These are phyloP conservation scores for Montipora efflorescens DNA, from an alignment of 64 coral and sea anemone genomes.

Conservation along the genomic window DNA sequence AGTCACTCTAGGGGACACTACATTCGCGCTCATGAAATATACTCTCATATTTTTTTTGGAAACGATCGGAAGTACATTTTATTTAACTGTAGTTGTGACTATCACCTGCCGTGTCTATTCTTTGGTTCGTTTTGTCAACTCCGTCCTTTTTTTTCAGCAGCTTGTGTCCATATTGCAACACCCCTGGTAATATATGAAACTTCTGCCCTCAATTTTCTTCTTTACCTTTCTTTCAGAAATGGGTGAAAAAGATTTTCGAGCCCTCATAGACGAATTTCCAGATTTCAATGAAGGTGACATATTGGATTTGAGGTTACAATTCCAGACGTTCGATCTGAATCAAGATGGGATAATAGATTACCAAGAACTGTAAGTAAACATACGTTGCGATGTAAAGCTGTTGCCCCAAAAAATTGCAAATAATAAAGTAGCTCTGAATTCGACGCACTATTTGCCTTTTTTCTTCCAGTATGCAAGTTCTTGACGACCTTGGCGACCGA, in stretches of 20 bases:
- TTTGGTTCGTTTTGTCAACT: too few species aligned
- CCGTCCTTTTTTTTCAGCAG: too few species aligned
- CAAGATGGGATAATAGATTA: conserved; percentile 96
- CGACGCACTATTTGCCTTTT: neutral
- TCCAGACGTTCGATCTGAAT: conserved; percentile 92
- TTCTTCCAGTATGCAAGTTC: conserved; percentile 76
- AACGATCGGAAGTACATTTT: too few species aligned
- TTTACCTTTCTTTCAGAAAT: conserved; percentile 71
- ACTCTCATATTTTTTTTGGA: too few species aligned
- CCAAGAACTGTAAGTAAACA: conserved; percentile 84
- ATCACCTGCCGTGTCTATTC: too few species aligned
- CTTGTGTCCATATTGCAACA: too few species aligned
- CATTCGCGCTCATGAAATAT: too few species aligned
- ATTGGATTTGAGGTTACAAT: conserved; percentile 84
- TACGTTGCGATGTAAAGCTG: neutral
- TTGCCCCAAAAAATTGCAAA: neutral
- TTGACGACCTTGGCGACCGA: conserved; percentile 88
- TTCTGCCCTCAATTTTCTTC: too few species aligned
- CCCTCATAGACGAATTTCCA: conserved; percentile 66
- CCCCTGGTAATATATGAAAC: too few species aligned
- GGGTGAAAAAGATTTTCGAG: conserved; percentile 72
- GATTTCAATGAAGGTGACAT: conserved; percentile 78
- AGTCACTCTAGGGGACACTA: too few species aligned
- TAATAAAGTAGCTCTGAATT: neutral
- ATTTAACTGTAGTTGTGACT: too few species aligned